A percentile compares a stretch with the other conserved stretches of the same genome.
Conservation (phyloP, 2,797 vertebrate species). For the Euphonia xanthogaster region DNA sequence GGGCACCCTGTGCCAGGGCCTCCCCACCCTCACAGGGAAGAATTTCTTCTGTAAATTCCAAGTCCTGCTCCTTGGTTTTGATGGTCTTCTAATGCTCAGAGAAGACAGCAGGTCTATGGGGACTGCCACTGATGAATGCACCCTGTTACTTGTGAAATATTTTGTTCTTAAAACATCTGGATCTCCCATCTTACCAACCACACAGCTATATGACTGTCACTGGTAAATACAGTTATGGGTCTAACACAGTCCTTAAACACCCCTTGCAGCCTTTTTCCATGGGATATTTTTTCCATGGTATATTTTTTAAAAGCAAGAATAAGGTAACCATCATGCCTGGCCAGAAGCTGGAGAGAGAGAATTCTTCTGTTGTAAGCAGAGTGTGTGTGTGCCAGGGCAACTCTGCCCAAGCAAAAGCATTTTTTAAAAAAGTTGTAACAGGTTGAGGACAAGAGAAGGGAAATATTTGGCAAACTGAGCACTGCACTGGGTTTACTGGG, state of each 20-base stretch:
- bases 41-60: background rate
- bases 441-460: background rate
- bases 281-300: background rate
- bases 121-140: background rate
- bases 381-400: background rate
- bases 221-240: background rate
- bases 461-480: background rate
- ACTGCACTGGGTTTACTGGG: background rate
- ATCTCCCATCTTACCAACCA: background rate
- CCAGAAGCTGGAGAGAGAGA: background rate
- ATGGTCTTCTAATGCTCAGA: background rate
- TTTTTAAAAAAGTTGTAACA: background rate
- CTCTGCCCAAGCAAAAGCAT: background rate
- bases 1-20: fast-evolving
- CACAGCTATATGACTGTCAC: background rate
- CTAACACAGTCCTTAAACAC: background rate
- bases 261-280: background rate
- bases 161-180: background rate
- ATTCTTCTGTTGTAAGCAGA: background rate
- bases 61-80: background rate
- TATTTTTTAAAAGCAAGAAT: background rate
- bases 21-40: fast-evolving
- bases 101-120: background rate
- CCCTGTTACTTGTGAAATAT: too few species aligned
- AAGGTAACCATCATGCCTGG: background rate